Evolutionary conservation across 2,113 vertebrate species (phyloP).

Genomic region (Pogona vitticeps): DNA sequence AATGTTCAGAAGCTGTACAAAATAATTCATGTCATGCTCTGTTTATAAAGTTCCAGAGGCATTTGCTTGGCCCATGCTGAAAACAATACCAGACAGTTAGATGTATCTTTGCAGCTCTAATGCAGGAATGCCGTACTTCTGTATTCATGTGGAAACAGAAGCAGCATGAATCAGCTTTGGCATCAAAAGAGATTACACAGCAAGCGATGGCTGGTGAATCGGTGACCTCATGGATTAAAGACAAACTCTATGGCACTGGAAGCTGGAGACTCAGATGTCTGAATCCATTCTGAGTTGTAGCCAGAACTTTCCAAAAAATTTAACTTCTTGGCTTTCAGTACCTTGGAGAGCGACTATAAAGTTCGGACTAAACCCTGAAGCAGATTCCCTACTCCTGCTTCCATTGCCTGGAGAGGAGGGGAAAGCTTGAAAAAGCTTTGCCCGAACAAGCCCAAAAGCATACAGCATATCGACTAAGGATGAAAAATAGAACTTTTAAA

Average conservation of each 20-base stretch:
- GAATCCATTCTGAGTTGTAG: no score
- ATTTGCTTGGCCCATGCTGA: neutral
- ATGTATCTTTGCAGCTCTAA: neutral
- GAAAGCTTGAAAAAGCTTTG: slow-evolving; percentile 7
- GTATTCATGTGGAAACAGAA: neutral
- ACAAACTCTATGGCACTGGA: no score
- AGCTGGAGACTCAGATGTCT: no score
- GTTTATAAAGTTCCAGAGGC: neutral
- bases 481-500: slow-evolving; percentile 57
- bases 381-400: no score
- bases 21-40: neutral
- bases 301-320: no score
- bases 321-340: no score
- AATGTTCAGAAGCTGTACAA: neutral
- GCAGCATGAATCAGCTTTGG: neutral
- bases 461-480: slow-evolving; percentile 26
- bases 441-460: neutral
- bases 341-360: no score
- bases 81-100: neutral
- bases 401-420: neutral
- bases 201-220: neutral
- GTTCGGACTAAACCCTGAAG: no score
- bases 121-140: neutral
- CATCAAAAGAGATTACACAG: neutral
- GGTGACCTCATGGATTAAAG: neutral